phyloP scores from a whole-genome alignment of 2,797 vertebrate genomes.

The Rhinichthys osculus region DNA sequence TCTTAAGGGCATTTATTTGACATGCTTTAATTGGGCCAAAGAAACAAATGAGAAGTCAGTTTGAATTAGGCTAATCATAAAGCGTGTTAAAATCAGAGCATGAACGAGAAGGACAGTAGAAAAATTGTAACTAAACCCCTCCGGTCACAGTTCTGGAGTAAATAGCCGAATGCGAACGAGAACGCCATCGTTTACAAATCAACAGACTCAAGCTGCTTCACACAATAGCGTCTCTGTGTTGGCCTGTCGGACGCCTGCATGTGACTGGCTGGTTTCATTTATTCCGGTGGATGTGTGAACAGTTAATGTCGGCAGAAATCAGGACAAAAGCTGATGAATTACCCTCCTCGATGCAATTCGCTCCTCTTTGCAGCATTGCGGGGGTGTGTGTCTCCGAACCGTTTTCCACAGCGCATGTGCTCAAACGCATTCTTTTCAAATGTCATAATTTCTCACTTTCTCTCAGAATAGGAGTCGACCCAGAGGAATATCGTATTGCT shows the following conservation, averaged over 20 bases:
- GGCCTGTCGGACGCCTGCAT: constrained; percentile 1
- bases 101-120: background rate
- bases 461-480: background rate
- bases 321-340: constrained; percentile 45
- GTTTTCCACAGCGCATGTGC: background rate
- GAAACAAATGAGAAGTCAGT: constrained; percentile 60
- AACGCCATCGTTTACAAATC: background rate
- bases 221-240: constrained; percentile 23
- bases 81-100: constrained; percentile 45
- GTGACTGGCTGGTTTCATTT: constrained; percentile 13
- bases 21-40: constrained; percentile 70
- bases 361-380: constrained; percentile 35
- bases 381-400: background rate
- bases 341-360: constrained; percentile 44
- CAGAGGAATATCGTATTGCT: background rate
- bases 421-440: background rate
- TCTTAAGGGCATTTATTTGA: constrained; percentile 61
- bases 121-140: background rate
- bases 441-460: background rate
- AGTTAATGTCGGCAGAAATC: constrained; percentile 26
- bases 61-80: constrained; percentile 68
- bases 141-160: constrained; percentile 24
- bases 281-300: constrained; percentile 13
- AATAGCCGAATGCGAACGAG: constrained; percentile 35
- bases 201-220: background rate